Evolutionary conservation across 2,888 invertebrate genomes (phyloP).

Genomic region (Parnassius apollo): DNA sequence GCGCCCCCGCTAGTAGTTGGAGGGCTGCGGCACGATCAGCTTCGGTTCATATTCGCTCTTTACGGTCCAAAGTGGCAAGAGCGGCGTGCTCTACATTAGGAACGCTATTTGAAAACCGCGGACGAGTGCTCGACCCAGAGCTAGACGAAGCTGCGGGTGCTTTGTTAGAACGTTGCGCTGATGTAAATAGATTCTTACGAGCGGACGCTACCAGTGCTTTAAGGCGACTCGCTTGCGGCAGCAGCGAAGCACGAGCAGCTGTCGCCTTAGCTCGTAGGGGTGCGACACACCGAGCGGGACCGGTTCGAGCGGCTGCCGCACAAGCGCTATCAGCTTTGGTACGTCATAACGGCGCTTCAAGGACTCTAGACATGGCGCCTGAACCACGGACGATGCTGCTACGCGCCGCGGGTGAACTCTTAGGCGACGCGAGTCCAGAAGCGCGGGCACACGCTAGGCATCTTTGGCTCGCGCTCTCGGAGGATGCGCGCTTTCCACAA

Average conservation of each 20-base stretch:
- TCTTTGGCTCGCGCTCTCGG: conserved; percentile 86
- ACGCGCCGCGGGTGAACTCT: conserved; percentile 89
- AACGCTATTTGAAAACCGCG: conserved; percentile 87
- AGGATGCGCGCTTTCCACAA: conserved; percentile 88
- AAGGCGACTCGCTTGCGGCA: conserved; percentile 89
- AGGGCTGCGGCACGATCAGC: conserved; percentile 86
- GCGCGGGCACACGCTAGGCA: conserved; percentile 90
- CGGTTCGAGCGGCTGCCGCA: conserved; percentile 92
- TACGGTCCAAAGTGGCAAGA: conserved; percentile 95
- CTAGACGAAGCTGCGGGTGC: conserved; percentile 91
- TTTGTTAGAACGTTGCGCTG: conserved; percentile 93
- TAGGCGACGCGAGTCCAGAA: conserved; percentile 93
- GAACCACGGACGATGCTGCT: conserved; percentile 91
- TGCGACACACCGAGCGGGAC: conserved; percentile 90
- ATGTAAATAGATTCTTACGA: conserved; percentile 95
- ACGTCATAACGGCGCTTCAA: conserved; percentile 87
- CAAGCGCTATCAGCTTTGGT: conserved; percentile 87
- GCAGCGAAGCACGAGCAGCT: conserved; percentile 85
- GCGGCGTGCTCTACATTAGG: conserved; percentile 91
- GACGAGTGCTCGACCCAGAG: conserved; percentile 84
- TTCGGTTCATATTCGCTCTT: conserved; percentile 90
- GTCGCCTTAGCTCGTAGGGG: conserved; percentile 86
- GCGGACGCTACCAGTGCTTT: conserved; percentile 93
- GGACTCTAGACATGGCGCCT: conserved; percentile 85
- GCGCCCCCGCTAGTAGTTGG: conserved; percentile 85